These are phyloP conservation scores for Gymnothorax javanicus DNA, from an alignment of 2,797 vertebrate species.

Conservation along the genomic window DNA sequence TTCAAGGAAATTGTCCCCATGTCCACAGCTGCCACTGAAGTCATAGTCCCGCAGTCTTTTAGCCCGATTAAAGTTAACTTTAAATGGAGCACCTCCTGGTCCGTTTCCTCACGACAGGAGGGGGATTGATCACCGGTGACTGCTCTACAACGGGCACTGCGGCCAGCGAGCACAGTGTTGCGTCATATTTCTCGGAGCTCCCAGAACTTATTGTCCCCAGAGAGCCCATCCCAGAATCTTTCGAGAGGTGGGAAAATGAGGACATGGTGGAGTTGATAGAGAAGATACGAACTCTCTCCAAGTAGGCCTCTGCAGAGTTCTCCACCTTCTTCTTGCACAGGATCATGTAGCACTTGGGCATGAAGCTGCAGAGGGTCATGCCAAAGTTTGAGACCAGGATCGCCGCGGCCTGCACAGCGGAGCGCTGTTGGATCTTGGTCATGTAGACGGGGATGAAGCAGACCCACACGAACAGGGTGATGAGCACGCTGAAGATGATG, in stretches of 20 bases:
- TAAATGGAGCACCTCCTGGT: slow-evolving; percentile 44
- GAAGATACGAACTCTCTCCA: slow-evolving; percentile 38
- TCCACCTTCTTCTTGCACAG: slow-evolving; percentile 59
- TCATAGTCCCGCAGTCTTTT: neutral
- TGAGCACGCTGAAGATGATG: slow-evolving; percentile 63
- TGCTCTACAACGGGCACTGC: neutral
- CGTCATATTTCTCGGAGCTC: slow-evolving; percentile 20
- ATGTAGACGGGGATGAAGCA: slow-evolving; percentile 65
- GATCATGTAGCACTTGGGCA: slow-evolving; percentile 61
- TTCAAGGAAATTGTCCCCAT: neutral
- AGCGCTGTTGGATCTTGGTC: slow-evolving; percentile 49
- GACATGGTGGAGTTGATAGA: slow-evolving; percentile 14
- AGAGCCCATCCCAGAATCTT: slow-evolving; percentile 22
- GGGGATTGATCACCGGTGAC: neutral
- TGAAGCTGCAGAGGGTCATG: slow-evolving; percentile 60
- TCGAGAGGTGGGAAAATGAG: neutral
- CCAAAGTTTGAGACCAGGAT: slow-evolving; percentile 62
- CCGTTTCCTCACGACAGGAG: slow-evolving; percentile 37
- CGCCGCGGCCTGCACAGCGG: slow-evolving; percentile 57
- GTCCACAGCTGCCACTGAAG: neutral
- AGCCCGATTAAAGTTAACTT: neutral
- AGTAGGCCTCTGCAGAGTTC: slow-evolving; percentile 47
- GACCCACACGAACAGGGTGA: slow-evolving; percentile 67
- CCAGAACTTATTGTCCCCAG: neutral
- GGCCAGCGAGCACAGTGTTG: neutral